phyloP scores from a whole-genome alignment of 2,113 vertebrate species.

The Chionis minor region DNA sequence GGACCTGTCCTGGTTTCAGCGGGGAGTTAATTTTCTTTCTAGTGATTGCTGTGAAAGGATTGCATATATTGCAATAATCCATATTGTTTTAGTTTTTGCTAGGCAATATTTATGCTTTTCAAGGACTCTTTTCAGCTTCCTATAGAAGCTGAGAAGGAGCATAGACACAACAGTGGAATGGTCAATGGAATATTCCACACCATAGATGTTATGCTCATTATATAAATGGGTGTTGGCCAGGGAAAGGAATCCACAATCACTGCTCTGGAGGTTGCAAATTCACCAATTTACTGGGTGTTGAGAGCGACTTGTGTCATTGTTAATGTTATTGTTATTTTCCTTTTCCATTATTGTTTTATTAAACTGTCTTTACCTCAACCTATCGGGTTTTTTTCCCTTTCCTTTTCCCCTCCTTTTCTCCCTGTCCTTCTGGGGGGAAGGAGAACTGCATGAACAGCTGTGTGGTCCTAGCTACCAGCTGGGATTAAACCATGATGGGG shows the following conservation, averaged over 20 bases:
- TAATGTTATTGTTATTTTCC: neutral
- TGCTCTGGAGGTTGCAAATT: neutral
- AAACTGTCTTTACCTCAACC: neutral
- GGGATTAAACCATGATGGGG: no score
- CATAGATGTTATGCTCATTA: neutral
- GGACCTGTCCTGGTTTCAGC: neutral
- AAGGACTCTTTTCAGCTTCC: neutral
- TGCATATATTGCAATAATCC: neutral
- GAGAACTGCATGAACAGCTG: neutral
- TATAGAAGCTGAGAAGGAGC: neutral
- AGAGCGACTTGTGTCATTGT: neutral
- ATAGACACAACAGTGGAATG: neutral
- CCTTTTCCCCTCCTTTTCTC: neutral
- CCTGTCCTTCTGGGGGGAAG: neutral
- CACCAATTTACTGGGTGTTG: neutral
- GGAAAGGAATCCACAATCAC: neutral
- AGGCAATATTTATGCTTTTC: neutral
- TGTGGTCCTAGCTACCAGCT: neutral
- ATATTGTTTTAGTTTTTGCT: neutral
- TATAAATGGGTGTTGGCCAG: neutral
- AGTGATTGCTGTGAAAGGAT: neutral
- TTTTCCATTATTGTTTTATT: neutral
- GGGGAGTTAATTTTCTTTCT: neutral
- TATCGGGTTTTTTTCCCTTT: neutral
- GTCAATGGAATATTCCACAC: neutral